Percentiles rank a stretch among this genome's conserved stretches.
These are phyloP conservation scores for Apodemus agrarius DNA, from an alignment of 2,797 vertebrate genomes.

Conservation along the genomic window DNA sequence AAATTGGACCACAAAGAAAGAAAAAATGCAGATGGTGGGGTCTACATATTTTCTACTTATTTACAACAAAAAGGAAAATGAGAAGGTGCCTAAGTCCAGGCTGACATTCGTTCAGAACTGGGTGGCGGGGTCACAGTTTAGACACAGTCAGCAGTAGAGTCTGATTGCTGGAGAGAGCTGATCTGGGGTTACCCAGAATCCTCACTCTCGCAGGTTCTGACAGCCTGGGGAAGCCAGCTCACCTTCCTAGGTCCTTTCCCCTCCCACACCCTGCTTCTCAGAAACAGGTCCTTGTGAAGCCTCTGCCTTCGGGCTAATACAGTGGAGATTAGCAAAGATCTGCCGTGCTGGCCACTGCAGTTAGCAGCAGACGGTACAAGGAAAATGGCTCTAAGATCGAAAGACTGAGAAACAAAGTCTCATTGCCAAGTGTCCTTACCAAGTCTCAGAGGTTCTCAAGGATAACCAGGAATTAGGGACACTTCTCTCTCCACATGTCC, in stretches of 20 bases:
- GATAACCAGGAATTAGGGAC: not conserved
- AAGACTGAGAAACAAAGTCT: not conserved
- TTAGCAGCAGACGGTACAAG: not conserved
- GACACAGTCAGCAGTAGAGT: not conserved
- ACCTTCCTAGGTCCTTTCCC: not conserved
- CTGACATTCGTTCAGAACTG: not conserved
- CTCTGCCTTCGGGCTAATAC: not conserved
- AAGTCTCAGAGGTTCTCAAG: conserved; percentile 8
- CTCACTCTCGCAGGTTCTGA: not conserved
- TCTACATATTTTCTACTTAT: not conserved
- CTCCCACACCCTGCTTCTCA: not conserved
- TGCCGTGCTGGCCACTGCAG: not conserved
- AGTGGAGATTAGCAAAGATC: not conserved
- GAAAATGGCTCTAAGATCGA: not conserved
- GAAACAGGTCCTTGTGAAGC: not conserved
- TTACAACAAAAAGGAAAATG: conserved; percentile 10
- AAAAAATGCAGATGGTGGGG: not conserved
- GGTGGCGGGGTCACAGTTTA: not conserved
- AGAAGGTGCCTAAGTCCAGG: not conserved
- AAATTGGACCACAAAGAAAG: not conserved
- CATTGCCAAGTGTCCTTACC: not conserved
- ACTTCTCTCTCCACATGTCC: not conserved
- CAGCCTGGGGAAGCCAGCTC: not conserved
- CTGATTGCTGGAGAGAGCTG: not conserved
- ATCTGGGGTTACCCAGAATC: not conserved